These are phyloP conservation scores for Volucella zonaria DNA, from an alignment of 2,888 invertebrate species.

Conservation along the genomic window DNA sequence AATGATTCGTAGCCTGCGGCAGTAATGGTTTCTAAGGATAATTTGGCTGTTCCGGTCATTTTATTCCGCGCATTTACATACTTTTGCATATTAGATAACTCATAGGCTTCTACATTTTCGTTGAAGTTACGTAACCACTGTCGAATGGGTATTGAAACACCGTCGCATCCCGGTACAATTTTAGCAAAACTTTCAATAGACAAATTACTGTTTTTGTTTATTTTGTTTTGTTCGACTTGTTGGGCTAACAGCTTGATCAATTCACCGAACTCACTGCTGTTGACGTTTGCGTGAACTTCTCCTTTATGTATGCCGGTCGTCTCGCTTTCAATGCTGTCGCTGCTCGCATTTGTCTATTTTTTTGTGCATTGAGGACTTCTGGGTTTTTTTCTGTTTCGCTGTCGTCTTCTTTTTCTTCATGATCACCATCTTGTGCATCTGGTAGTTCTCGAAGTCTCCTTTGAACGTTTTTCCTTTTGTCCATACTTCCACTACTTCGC, in stretches of 20 bases:
- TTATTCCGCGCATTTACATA: slow-evolving; percentile 14
- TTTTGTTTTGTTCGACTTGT: slow-evolving; percentile 2
- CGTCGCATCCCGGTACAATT: slow-evolving; percentile 12
- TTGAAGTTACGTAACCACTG: neutral
- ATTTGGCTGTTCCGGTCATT: slow-evolving; percentile 25
- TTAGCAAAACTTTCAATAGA: slow-evolving; percentile 23
- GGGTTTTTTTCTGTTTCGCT: neutral
- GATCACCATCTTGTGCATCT: too few species aligned
- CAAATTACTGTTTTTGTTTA: neutral
- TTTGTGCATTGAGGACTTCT: neutral
- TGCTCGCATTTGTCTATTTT: neutral
- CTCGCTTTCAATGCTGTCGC: neutral
- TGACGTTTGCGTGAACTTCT: neutral
- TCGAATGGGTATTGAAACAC: neutral
- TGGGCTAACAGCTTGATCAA: neutral
- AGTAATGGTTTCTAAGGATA: slow-evolving; percentile 11
- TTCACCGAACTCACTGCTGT: neutral
- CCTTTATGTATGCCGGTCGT: neutral
- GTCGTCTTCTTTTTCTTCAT: neutral
- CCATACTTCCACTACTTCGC: too few species aligned
- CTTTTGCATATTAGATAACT: neutral
- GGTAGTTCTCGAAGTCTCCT: too few species aligned
- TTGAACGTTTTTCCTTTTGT: too few species aligned
- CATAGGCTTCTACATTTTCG: neutral
- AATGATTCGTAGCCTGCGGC: slow-evolving; percentile 13